These are phyloP conservation scores for Drosophila tripunctata DNA, from an alignment of 2,888 invertebrate species.

Conservation along the genomic window DNA sequence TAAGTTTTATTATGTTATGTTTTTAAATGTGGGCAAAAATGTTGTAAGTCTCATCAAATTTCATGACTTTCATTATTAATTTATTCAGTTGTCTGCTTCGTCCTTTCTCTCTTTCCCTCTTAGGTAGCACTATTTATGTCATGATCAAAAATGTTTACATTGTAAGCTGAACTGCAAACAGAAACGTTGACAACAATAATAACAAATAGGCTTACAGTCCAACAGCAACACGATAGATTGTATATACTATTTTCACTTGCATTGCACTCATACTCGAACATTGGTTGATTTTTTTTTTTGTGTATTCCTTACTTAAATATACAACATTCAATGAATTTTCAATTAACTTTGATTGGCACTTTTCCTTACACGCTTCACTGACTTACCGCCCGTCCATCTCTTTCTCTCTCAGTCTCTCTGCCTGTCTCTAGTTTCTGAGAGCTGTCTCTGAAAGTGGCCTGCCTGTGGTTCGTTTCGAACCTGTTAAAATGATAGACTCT, in stretches of 20 bases:
- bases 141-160: slow-evolving; percentile 71
- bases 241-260: not conserved
- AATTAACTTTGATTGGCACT: slow-evolving; percentile 79
- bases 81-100: slow-evolving; percentile 28
- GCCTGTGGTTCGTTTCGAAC: slow-evolving; percentile 44
- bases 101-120: not conserved
- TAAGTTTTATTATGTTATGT: not conserved
- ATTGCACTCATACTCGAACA: slow-evolving; percentile 4
- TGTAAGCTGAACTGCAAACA: slow-evolving; percentile 72
- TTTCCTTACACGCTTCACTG: slow-evolving; percentile 66
- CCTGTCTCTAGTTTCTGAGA: not conserved
- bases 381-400: slow-evolving; percentile 16
- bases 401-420: not conserved
- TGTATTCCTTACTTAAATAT: slow-evolving; percentile 70
- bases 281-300: slow-evolving; percentile 51
- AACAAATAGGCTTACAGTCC: slow-evolving; percentile 20
- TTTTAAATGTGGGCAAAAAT: not conserved
- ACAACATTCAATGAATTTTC: slow-evolving; percentile 79
- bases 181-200: slow-evolving; percentile 30
- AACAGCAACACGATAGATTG: slow-evolving; percentile 18
- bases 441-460: slow-evolving; percentile 30
- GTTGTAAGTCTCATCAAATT: slow-evolving; percentile 13
- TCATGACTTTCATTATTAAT: slow-evolving; percentile 32
- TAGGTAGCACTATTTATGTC: slow-evolving; percentile 35
- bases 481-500: slow-evolving; percentile 46